Evolutionary conservation across 2,888 invertebrate genomes (phyloP).

Genomic region (Amblyjoppa fuscipennis): DNA sequence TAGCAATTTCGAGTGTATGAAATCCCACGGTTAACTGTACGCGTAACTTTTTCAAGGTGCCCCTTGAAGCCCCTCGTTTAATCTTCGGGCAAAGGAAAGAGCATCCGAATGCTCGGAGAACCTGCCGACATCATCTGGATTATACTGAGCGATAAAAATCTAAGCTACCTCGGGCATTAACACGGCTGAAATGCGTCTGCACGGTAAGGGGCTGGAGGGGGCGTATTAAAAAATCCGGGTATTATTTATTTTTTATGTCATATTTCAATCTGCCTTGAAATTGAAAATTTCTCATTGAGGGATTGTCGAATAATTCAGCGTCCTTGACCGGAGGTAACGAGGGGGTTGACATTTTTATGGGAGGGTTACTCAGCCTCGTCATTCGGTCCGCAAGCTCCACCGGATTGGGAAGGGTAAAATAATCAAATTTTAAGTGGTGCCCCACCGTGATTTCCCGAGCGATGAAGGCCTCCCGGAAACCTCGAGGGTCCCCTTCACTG

Average conservation of each 20-base stretch:
- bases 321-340: background rate
- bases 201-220: background rate
- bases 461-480: slow-evolving; percentile 17
- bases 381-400: background rate
- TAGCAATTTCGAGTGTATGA: slow-evolving; percentile 69
- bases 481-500: slow-evolving; percentile 33
- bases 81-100: slow-evolving; percentile 25
- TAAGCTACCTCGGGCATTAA: slow-evolving; percentile 20
- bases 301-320: background rate
- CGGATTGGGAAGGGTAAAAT: slow-evolving; percentile 47
- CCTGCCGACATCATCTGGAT: slow-evolving; percentile 1
- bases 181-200: background rate
- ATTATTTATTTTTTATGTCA: no score
- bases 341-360: slow-evolving; percentile 20
- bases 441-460: slow-evolving; percentile 34
- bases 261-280: background rate
- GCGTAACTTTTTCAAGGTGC: slow-evolving; percentile 56
- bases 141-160: slow-evolving; percentile 37
- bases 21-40: slow-evolving; percentile 62
- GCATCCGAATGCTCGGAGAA: slow-evolving; percentile 43
- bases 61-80: slow-evolving; percentile 22
- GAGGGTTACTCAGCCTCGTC: slow-evolving; percentile 4
- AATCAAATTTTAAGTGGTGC: slow-evolving; percentile 46
- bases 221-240: no score
- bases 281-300: background rate